Evolutionary conservation across 1,140 invertebrate species (phyloP).

Genomic region (Caerostris darwini): DNA sequence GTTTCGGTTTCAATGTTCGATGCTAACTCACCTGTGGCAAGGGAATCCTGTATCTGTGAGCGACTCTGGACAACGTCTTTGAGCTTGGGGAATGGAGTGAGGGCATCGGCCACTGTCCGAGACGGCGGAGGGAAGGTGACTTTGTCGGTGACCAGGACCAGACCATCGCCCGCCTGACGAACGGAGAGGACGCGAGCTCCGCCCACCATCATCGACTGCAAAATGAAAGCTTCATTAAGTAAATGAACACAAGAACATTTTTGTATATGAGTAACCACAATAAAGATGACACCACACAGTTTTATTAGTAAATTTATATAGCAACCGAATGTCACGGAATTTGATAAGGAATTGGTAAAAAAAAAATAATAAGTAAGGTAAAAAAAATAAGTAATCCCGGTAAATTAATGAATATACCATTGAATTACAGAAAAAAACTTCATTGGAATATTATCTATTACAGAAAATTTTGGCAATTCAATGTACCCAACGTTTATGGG

Average conservation of each 20-base stretch:
- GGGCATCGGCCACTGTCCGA: slow-evolving; percentile 12
- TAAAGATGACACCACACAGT: no score
- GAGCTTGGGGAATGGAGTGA: not conserved
- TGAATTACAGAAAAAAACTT: no score
- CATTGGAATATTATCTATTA: no score
- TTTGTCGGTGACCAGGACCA: slow-evolving; percentile 61
- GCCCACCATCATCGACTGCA: slow-evolving; percentile 55
- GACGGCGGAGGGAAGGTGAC: slow-evolving; percentile 38
- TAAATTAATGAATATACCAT: no score
- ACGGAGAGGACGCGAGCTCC: slow-evolving; percentile 53
- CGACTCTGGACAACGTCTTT: slow-evolving; percentile 1
- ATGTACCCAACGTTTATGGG: no score
- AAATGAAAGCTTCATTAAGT: not conserved
- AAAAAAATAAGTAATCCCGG: no score
- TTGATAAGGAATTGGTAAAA: not conserved
- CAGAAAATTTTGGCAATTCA: no score
- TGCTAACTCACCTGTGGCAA: not conserved
- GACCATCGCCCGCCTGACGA: slow-evolving; percentile 23
- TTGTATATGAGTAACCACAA: no score
- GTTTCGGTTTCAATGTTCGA: no score
- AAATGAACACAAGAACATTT: no score
- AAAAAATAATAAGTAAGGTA: not conserved
- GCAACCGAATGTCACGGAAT: not conserved
- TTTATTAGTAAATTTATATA: no score
- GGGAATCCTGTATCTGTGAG: not conserved